Evolutionary conservation across 2,113 vertebrate species (phyloP).

Genomic region (Rhynchomys soricoides): DNA sequence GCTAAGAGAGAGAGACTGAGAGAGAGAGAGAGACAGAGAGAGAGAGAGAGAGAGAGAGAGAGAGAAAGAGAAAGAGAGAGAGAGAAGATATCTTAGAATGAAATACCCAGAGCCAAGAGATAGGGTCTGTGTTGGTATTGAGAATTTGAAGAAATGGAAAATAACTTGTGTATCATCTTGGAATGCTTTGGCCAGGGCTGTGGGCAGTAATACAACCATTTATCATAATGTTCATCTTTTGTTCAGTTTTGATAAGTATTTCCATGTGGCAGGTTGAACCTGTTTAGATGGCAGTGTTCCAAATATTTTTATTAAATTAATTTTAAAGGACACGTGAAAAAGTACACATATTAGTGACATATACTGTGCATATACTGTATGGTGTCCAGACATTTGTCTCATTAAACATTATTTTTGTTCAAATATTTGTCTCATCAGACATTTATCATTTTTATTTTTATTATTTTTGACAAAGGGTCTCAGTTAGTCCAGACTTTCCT

Average conservation of each 20-base stretch:
- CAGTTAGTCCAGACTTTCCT: not conserved
- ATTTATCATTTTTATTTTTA: not conserved
- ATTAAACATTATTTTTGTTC: not conserved
- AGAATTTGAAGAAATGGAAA: slow-evolving; percentile 4
- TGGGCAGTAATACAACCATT: not conserved
- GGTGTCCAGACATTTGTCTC: not conserved
- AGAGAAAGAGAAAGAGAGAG: not conserved
- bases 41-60: not conserved
- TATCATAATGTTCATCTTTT: not conserved
- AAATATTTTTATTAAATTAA: not conserved
- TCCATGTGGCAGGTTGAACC: not conserved
- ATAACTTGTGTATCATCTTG: not conserved
- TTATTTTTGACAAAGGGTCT: not conserved
- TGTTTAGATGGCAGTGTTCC: not conserved
- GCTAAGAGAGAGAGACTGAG: not conserved
- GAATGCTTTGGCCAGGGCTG: not conserved
- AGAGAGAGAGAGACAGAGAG: not conserved
- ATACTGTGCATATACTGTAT: not conserved
- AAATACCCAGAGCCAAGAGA: not conserved
- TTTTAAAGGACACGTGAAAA: not conserved
- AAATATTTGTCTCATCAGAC: not conserved
- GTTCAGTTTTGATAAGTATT: not conserved
- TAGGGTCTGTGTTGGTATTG: not conserved
- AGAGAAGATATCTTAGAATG: not conserved
- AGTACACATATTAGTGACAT: no score